Evolutionary conservation across 2,888 invertebrate genomes (phyloP), one percentile per base, ranked within the genome.

Genomic region (Theretra japonica): DNA sequence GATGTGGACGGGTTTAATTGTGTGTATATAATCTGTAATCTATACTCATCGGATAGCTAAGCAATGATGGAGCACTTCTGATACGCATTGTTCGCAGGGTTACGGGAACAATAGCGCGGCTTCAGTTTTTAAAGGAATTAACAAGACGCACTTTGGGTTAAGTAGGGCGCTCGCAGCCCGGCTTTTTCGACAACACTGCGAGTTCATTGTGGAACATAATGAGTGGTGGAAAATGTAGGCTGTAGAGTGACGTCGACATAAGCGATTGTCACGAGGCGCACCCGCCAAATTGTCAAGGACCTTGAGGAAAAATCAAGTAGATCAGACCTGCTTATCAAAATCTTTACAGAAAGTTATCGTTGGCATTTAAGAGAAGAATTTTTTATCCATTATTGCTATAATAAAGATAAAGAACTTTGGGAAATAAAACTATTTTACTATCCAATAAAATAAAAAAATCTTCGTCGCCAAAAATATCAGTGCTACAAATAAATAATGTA

Each of bases 111-210:
- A 86, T 82, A 75, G 75, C 74, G 79, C 69, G 73, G 70, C 74
- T 65, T 71, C 69, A 72, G 72, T 75, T 74, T 81, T 83, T 82
- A 81, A 74, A 79, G 77, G 81, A 83, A 84, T 84, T 84, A 84
- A 83, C 80, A 82, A 85, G 82, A 73, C 73, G 72, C 76, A 72
- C 83, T 82, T 73, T 71, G 77, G 72, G 74, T 76, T 71, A 76
- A 84, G 84, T 82, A 79, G 78, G 75, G 28, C 56, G 23, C n/a
- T 48, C 48, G 23, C 23, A 17, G 2, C n/a, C 41, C 23, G 33
- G 58, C 58, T 17, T 21, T 69, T 59, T 69, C 50, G 41, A 68
- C 48, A 48, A 30, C 70, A 30, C 33, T 50, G 59, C 53, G 23
- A 28, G 41, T 25, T 48, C 60, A 41, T 70, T 70, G 50, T 28